Conservation (phyloP, 2,113 vertebrate genomes). For the Ia io region DNA sequence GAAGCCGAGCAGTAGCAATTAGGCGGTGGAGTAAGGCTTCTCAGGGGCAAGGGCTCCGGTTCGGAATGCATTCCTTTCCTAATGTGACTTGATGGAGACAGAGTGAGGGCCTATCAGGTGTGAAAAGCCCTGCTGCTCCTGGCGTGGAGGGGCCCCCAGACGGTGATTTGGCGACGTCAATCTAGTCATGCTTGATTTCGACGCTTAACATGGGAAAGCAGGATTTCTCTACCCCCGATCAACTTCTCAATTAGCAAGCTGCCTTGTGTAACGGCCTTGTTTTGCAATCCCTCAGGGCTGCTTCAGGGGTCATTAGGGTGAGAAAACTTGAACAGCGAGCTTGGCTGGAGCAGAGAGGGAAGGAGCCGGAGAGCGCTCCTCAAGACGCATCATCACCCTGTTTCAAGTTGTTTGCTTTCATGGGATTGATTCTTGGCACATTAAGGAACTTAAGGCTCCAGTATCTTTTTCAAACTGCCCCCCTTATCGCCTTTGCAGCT, state of each 20-base stretch:
- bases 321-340: slow-evolving; percentile 75
- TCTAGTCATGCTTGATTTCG: slow-evolving; percentile 89
- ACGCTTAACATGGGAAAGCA: slow-evolving; percentile 81
- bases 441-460: slow-evolving; percentile 82
- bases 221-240: slow-evolving; percentile 85
- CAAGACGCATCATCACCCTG: slow-evolving; percentile 72
- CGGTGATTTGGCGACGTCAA: slow-evolving; percentile 88
- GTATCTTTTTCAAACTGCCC: slow-evolving; percentile 83
- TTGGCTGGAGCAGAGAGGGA: background rate
- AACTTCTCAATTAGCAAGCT: slow-evolving; percentile 92
- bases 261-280: slow-evolving; percentile 89
- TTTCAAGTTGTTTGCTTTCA: slow-evolving; percentile 83
- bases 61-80: slow-evolving; percentile 82
- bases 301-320: slow-evolving; percentile 81
- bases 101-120: slow-evolving; percentile 84
- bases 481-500: slow-evolving; percentile 79
- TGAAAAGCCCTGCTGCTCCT: slow-evolving; percentile 84
- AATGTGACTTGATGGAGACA: slow-evolving; percentile 87
- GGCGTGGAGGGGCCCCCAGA: slow-evolving; percentile 86
- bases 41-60: slow-evolving; percentile 48
- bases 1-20: slow-evolving; percentile 72
- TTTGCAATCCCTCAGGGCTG: slow-evolving; percentile 79
- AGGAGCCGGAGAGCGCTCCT: slow-evolving; percentile 69
- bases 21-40: slow-evolving; percentile 61
- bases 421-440: slow-evolving; percentile 82